These are phyloP conservation scores for Scolanthus callimorphus DNA, from an alignment of 92 coral and sea anemone species.

Conservation along the genomic window DNA sequence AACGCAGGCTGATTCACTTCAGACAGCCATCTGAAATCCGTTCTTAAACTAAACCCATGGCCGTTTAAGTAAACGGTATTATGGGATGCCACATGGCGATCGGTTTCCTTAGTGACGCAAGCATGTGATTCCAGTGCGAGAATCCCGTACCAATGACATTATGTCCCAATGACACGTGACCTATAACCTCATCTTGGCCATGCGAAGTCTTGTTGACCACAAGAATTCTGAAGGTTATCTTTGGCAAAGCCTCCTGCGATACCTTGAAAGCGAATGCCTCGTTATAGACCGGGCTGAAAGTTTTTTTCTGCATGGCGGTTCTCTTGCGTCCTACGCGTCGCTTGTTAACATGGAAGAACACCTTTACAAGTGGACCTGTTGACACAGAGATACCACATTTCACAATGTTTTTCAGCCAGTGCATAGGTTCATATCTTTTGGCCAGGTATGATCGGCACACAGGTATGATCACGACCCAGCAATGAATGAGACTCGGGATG, in stretches of 20 bases:
- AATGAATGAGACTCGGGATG: no score
- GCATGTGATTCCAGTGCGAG: constrained; percentile 97
- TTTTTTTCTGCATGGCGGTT: constrained; percentile 90
- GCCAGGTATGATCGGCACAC: no score
- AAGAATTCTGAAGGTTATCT: constrained; percentile 70
- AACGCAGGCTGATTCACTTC: no score
- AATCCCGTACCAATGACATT: constrained; percentile 86
- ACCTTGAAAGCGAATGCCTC: constrained; percentile 97
- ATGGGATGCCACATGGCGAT: constrained; percentile 99
- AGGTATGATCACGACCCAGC: no score
- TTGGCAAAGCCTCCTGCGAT: constrained; percentile 79
- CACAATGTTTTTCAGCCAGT: no score
- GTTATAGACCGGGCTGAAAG: constrained; percentile 94
- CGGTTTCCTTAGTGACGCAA: constrained; percentile 83
- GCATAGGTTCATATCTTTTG: no score
- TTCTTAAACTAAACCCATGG: no score
- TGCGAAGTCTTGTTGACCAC: constrained; percentile 90
- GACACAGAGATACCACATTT: no score
- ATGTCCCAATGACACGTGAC: constrained; percentile 86
- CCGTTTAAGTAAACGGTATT: constrained; percentile 38
- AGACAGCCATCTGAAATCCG: no score
- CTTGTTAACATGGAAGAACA: constrained; percentile 76
- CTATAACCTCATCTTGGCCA: constrained; percentile 88
- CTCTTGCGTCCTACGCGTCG: constrained; percentile 86
- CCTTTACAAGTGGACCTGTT: constrained; percentile 84